Percentiles rank a stretch among this genome's conserved stretches.
phyloP scores from a whole-genome alignment of 2,888 invertebrate species.

The Dasypogon diadema region DNA sequence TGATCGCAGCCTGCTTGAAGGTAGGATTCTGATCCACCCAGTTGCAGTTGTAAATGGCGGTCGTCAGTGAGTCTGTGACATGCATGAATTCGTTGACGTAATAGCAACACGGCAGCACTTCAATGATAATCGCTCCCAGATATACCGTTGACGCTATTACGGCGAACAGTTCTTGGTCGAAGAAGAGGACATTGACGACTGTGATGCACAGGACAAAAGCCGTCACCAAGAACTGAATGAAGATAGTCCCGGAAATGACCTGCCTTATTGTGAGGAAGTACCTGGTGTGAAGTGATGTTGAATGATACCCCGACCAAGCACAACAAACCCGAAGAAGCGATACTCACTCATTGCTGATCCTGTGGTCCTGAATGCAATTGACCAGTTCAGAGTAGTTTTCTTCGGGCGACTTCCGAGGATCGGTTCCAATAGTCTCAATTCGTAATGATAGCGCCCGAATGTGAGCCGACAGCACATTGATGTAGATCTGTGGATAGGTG shows the following conservation, averaged over 20 bases:
- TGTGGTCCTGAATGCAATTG: constrained; percentile 41
- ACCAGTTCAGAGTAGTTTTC: constrained; percentile 42
- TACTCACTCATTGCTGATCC: background rate
- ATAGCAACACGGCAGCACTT: background rate
- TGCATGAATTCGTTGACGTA: background rate
- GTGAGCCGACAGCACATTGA: constrained; percentile 31
- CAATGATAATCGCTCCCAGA: background rate
- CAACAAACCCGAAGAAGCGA: background rate
- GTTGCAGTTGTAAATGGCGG: background rate
- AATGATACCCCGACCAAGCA: background rate
- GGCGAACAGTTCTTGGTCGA: background rate
- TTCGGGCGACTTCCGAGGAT: background rate
- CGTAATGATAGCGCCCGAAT: constrained; percentile 23
- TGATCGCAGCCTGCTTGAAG: constrained; percentile 50
- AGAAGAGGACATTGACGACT: background rate
- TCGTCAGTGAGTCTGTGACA: background rate
- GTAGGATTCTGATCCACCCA: background rate
- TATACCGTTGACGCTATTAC: background rate
- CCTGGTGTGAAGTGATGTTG: no score
- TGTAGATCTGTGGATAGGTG: constrained; percentile 30
- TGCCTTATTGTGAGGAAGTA: background rate
- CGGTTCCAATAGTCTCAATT: constrained; percentile 21
- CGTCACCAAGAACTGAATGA: background rate
- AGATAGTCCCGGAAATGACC: background rate
- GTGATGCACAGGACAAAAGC: background rate